Percentiles rank a stretch among this genome's conserved stretches.
phyloP scores from a whole-genome alignment of 2,888 invertebrate species.

The Poecilobothrus nobilitatus region DNA sequence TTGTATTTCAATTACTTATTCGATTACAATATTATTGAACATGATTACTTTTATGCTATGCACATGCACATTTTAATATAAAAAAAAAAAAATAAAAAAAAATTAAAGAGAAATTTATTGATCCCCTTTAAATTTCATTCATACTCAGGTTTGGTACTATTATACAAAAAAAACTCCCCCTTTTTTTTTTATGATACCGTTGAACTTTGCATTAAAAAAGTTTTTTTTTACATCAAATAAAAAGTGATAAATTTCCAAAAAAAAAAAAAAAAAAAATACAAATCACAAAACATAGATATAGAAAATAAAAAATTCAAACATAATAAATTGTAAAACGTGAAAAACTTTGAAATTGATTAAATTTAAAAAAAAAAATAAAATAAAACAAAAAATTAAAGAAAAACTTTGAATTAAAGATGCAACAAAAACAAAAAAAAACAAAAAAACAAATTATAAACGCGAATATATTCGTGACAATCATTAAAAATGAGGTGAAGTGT shows the following conservation, averaged over 20 bases:
- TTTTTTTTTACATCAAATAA: neutral
- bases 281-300: too few species aligned
- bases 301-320: too few species aligned
- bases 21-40: too few species aligned
- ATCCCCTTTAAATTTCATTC: too few species aligned
- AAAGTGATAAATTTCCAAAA: conserved; percentile 5
- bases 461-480: conserved; percentile 1
- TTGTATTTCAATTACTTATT: too few species aligned
- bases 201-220: neutral
- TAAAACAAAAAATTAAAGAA: too few species aligned
- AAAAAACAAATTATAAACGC: conserved; percentile 1
- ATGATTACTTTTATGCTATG: neutral
- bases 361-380: neutral
- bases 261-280: neutral
- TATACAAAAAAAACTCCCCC: neutral
- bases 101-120: neutral
- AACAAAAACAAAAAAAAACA: neutral
- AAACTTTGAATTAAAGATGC: too few species aligned
- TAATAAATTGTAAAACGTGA: neutral
- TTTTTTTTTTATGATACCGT: neutral
- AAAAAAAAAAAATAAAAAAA: neutral
- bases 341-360: conserved; percentile 1
- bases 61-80: neutral
- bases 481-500: neutral
- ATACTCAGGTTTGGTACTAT: too few species aligned